phyloP scores from a whole-genome alignment of 2,888 invertebrate species.

The Nephrotoma guestfalica region DNA sequence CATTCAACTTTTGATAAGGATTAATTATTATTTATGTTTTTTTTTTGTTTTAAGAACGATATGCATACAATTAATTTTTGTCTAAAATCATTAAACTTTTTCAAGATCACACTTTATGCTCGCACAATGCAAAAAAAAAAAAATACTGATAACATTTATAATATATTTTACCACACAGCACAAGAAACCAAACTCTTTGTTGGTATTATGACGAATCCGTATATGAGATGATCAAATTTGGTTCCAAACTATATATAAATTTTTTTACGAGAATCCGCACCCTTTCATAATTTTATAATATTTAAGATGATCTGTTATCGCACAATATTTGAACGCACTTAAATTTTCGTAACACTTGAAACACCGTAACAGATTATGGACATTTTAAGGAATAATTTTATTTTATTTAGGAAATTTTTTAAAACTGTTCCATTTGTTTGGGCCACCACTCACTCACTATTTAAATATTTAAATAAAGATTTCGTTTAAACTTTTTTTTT shows the following conservation, averaged over 20 bases:
- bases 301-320: neutral
- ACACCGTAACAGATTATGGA: neutral
- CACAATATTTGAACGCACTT: neutral
- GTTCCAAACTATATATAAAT: neutral
- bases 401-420: neutral
- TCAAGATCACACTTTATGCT: neutral
- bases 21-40: neutral
- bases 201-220: neutral
- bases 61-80: neutral
- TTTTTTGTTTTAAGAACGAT: neutral
- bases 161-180: neutral
- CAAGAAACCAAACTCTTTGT: neutral
- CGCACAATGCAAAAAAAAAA: neutral
- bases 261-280: neutral
- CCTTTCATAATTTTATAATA: neutral
- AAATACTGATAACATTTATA: neutral
- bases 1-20: neutral
- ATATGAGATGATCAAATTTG: neutral
- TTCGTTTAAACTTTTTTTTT: neutral
- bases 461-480: neutral
- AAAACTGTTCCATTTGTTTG: neutral
- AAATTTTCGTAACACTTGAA: neutral
- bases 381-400: neutral
- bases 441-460: neutral
- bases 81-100: neutral